Evolutionary conservation across 2,888 invertebrate species (phyloP).

Genomic region (Galeruca laticollis): DNA sequence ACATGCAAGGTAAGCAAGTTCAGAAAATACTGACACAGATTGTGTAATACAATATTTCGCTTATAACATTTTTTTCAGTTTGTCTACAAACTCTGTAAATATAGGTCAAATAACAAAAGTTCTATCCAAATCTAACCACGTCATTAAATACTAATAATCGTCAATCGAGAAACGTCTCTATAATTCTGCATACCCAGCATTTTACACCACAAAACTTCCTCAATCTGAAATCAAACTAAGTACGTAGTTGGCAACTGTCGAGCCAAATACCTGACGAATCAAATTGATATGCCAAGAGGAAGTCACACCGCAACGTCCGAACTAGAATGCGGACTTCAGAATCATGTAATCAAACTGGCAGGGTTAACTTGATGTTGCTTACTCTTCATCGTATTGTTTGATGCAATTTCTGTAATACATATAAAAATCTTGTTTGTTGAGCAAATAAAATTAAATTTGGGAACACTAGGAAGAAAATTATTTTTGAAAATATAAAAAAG

Average conservation of each 20-base stretch:
- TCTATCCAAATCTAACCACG: no score
- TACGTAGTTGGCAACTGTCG: constrained; percentile 12
- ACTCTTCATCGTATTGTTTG: constrained; percentile 8
- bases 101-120: no score
- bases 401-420: background rate
- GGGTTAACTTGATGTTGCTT: constrained; percentile 5
- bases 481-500: no score
- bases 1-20: no score
- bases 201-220: constrained; percentile 5
- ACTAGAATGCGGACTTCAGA: constrained; percentile 11
- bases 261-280: constrained; percentile 14
- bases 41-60: no score
- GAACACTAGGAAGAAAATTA: no score
- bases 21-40: no score
- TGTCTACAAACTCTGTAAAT: no score
- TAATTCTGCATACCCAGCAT: constrained; percentile 1
- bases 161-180: background rate
- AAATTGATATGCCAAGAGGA: constrained; percentile 17
- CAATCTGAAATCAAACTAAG: constrained; percentile 6
- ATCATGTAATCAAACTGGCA: constrained; percentile 37
- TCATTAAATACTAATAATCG: background rate
- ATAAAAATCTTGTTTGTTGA: background rate
- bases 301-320: constrained; percentile 4
- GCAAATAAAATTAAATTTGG: background rate
- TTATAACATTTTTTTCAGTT: no score